phyloP scores from a whole-genome alignment of 2,113 vertebrate genomes.

The Cisticola juncidis region DNA sequence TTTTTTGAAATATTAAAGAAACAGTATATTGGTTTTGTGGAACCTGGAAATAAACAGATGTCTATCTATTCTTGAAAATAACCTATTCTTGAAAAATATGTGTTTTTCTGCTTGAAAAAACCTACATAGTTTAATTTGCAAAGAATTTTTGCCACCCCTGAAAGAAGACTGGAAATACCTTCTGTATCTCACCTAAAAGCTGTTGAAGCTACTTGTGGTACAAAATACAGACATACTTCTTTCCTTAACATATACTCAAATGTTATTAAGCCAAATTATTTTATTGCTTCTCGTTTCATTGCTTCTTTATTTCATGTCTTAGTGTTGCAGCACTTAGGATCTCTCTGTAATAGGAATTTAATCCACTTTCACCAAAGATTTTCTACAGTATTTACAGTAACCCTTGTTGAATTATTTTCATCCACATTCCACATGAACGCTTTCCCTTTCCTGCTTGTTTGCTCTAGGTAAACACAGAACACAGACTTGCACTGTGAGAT shows the following conservation, averaged over 20 bases:
- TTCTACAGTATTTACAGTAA: slow-evolving; percentile 12
- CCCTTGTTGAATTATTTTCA: slow-evolving; percentile 16
- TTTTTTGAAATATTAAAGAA: background rate
- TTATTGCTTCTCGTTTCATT: background rate
- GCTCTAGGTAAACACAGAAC: slow-evolving; percentile 10
- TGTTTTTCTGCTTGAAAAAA: background rate
- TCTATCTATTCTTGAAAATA: background rate
- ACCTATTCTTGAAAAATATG: background rate
- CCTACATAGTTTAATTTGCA: rapidly evolving
- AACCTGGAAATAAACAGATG: background rate
- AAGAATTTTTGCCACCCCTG: background rate
- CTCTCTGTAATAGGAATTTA: background rate
- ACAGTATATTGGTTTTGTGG: background rate
- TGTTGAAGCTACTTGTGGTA: background rate
- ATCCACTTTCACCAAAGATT: background rate
- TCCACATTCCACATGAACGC: background rate
- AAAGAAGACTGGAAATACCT: background rate
- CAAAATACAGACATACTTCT: background rate
- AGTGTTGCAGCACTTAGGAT: background rate
- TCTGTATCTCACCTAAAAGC: background rate
- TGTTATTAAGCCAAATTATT: background rate
- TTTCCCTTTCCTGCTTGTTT: slow-evolving; percentile 13
- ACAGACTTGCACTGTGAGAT: background rate
- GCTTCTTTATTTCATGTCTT: background rate
- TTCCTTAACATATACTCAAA: background rate